Evolutionary conservation across 1,140 invertebrate genomes (phyloP).

Genomic region (Drosophila kikkawai): DNA sequence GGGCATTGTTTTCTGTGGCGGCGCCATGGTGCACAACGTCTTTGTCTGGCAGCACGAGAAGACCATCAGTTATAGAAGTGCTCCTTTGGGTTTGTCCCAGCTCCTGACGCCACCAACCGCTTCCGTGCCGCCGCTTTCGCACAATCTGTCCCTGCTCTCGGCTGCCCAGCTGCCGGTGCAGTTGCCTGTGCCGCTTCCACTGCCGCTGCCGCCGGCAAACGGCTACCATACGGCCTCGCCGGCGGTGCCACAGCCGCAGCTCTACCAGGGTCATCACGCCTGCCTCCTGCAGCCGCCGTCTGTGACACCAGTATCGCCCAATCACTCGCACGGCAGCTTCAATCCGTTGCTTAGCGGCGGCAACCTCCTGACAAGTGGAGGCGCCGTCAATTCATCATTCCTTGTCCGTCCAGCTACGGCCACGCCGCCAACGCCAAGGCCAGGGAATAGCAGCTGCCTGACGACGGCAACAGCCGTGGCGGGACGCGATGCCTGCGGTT

Average conservation of each 20-base stretch:
- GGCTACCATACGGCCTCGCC: conserved; percentile 38
- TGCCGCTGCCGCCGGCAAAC: conserved; percentile 26
- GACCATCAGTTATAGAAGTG: conserved; percentile 86
- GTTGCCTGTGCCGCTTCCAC: conserved; percentile 3
- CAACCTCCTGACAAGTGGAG: conserved; percentile 23
- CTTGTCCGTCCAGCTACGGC: conserved; percentile 85
- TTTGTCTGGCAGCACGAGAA: conserved; percentile 97
- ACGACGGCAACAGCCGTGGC: neutral
- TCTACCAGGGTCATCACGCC: conserved; percentile 62
- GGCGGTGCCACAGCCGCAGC: conserved; percentile 28
- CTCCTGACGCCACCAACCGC: conserved; percentile 2
- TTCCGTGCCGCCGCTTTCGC: conserved; percentile 1
- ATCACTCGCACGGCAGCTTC: conserved; percentile 84
- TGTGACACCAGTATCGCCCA: conserved; percentile 81
- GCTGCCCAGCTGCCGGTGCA: conserved; percentile 24
- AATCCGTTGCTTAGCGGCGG: conserved; percentile 72
- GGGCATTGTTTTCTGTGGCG: conserved; percentile 95
- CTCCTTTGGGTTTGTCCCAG: conserved; percentile 59
- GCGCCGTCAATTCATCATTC: conserved; percentile 71
- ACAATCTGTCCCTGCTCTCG: conserved; percentile 55
- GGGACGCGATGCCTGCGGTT: conserved; percentile 87
- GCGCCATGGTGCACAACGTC: conserved; percentile 96
- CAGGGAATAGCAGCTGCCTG: conserved; percentile 45
- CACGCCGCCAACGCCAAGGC: conserved; percentile 85
- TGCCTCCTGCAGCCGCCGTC: conserved; percentile 64